These are phyloP conservation scores for Sebastes steindachneri DNA, from an alignment of 2,797 vertebrate genomes.

Conservation along the genomic window DNA sequence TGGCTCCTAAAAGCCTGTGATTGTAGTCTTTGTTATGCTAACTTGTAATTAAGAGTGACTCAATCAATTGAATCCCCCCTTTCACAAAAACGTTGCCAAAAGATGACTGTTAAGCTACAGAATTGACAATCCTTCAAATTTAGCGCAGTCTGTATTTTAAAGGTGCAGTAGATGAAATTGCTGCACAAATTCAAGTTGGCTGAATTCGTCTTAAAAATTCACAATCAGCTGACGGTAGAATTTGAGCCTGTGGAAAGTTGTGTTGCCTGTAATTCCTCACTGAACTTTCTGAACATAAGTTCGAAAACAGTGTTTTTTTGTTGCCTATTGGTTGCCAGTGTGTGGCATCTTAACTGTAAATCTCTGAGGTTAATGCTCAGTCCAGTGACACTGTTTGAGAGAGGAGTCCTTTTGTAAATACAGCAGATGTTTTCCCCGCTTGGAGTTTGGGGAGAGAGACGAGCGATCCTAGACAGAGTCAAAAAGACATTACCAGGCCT, in stretches of 20 bases:
- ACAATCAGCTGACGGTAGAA: not conserved
- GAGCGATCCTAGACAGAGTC: conserved; percentile 16
- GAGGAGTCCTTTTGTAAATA: conserved; percentile 56
- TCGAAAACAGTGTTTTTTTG: not conserved
- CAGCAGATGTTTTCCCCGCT: conserved; percentile 35
- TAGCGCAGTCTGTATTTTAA: not conserved
- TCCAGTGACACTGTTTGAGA: conserved; percentile 14
- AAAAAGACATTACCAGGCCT: conserved; percentile 78
- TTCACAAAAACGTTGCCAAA: not conserved
- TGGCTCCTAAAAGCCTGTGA: conserved; percentile 13
- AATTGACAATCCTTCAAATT: conserved; percentile 54
- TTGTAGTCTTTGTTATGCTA: conserved; percentile 14
- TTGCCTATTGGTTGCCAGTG: not conserved
- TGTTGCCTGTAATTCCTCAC: not conserved
- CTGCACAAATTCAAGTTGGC: not conserved
- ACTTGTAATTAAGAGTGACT: conserved; percentile 9
- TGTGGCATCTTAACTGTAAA: conserved; percentile 9
- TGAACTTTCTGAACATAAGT: not conserved
- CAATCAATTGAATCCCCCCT: conserved; percentile 1
- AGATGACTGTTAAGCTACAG: not conserved
- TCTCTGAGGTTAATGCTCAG: conserved; percentile 35
- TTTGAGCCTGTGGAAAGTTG: not conserved
- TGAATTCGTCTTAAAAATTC: conserved; percentile 5
- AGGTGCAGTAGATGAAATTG: not conserved
- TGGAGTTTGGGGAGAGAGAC: conserved; percentile 21